Base-by-base conservation (phyloP, 2,888 invertebrate genomes). In the Melanargia galathea region DNA sequence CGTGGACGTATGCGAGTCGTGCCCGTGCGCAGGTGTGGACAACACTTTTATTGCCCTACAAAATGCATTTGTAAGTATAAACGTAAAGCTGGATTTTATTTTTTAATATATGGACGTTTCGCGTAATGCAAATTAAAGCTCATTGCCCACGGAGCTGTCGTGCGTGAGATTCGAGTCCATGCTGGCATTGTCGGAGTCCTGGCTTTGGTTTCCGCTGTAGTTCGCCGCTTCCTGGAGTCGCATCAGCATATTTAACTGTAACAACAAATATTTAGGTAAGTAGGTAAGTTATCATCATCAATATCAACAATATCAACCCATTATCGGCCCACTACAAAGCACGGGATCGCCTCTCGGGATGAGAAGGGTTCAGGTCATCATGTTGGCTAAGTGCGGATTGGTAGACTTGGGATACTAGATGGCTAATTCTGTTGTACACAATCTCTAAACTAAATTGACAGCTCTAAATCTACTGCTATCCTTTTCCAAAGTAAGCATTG, bases 181-280 rank as follows among this genome's bases (percentile, higher is more conserved):
- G 78, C 96, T 97, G 70, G 96, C 96, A 76, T 96, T 96, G 84
- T 97, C 97, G 0, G 96, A 97, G 88, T 97, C 97, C 78, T 97
- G 97, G 81, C 96, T 97, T 90, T 97, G 97, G 74, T 96, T 95
- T 77, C 96, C 96, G 74, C 96, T 96, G 89, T 97, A 97, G 87
- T 97, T 97, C 54, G 98, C 98, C 26, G 98, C 98, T 90, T 98
- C 98, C 91, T 98, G 98, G 56, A 98, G 93, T 71, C 97, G 94
- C 97, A 98, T 97, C 79, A 98, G 88, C 98, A 98, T 98, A 80
- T 97, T 98, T 70, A 98, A 92, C 96, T 97, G 85, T 11, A 92
- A 92, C 72, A 69, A 71, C 13, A 90, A 20, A 46, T 45, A 35
- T 26, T 26, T n/a, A 62, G 8, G n/a, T 38, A 51, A 16, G n/a